Evolutionary conservation across 2,888 invertebrate species (phyloP).

Genomic region (Caenorhabditis sp.): DNA sequence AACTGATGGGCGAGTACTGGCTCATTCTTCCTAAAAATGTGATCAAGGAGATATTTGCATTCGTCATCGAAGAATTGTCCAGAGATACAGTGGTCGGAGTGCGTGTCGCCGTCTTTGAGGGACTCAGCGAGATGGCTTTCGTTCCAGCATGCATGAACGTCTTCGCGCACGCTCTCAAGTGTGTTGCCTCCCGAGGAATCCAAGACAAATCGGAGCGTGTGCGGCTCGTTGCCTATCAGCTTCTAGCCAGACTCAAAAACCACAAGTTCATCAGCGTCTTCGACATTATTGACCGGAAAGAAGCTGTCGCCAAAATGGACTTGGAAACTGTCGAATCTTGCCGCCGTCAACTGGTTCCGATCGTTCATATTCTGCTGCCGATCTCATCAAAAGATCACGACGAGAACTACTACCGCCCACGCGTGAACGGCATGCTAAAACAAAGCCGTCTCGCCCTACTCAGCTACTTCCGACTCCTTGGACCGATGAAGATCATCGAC

Average conservation of each 20-base stretch:
- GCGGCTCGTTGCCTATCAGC: slow-evolving; percentile 23
- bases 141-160: slow-evolving; percentile 31
- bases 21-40: slow-evolving; percentile 31
- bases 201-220: slow-evolving; percentile 57
- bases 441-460: slow-evolving; percentile 41
- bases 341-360: slow-evolving; percentile 40
- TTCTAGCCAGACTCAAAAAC: slow-evolving; percentile 28
- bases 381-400: slow-evolving; percentile 26
- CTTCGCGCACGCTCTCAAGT: slow-evolving; percentile 47
- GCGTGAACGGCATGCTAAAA: slow-evolving; percentile 37
- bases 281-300: slow-evolving; percentile 45
- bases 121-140: slow-evolving; percentile 21
- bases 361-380: slow-evolving; percentile 41
- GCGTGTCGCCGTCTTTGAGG: slow-evolving; percentile 47
- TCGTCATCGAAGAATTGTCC: slow-evolving; percentile 30
- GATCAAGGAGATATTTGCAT: slow-evolving; percentile 12
- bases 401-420: slow-evolving; percentile 35
- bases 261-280: slow-evolving; percentile 50
- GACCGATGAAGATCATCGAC: slow-evolving; percentile 42
- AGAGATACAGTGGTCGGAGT: slow-evolving; percentile 45
- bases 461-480: slow-evolving; percentile 48
- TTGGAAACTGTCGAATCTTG: slow-evolving; percentile 56
- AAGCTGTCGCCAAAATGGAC: slow-evolving; percentile 52
- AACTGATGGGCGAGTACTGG: slow-evolving; percentile 39
- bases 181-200: slow-evolving; percentile 21